Base-by-base conservation (phyloP, 2,888 invertebrate genomes). In the Callyntrura guangdongensis region DNA sequence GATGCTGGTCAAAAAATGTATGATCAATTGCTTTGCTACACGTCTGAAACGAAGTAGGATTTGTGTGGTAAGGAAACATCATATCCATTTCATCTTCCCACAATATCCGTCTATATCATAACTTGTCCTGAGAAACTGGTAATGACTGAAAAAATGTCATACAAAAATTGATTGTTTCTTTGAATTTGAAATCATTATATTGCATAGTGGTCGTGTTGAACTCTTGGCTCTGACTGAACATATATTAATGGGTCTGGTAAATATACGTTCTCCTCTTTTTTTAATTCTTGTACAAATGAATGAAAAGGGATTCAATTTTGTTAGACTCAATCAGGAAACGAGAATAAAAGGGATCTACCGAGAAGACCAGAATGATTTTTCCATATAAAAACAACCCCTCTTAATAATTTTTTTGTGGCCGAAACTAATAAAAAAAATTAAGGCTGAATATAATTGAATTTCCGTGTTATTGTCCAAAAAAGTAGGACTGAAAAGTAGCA, bases 371-470 rank as follows among this genome's bases (percentile, higher is more conserved):
- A 59, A 59, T 59, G 17, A 53, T 53, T 2, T 11, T 53, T 53
- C 9, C 9, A 5, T 53, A 53, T 11, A 53, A 3, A 53, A n/a
- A 53, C 1, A n/a, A 53, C 11, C 47, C 11, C 47, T n/a, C 53
- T 53, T 36, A 6, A 36, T n/a, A n/a, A n/a, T n/a, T n/a, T n/a
- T n/a, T 36, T 36, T 36, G 2, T 36, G 6, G 22, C 22, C 22
- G 9, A 1, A n/a, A 0, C 45, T 0, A 72, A 72, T 72, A n/a
- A 45, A 45, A 69, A 36, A n/a, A 72, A 45, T 72, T 72, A 72
- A 72, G 72, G 45, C 45, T n/a, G 36, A 36, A 45, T 27, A 72
- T 74, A 74, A 74, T 74, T 74, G 74, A 74, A 74, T 74, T 47
- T 74, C 47, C 74, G n/a, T 74, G 74, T 74, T n/a, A 11, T 20